phyloP scores from a whole-genome alignment of 1,140 invertebrate species.

The Tetraneura akinire region DNA sequence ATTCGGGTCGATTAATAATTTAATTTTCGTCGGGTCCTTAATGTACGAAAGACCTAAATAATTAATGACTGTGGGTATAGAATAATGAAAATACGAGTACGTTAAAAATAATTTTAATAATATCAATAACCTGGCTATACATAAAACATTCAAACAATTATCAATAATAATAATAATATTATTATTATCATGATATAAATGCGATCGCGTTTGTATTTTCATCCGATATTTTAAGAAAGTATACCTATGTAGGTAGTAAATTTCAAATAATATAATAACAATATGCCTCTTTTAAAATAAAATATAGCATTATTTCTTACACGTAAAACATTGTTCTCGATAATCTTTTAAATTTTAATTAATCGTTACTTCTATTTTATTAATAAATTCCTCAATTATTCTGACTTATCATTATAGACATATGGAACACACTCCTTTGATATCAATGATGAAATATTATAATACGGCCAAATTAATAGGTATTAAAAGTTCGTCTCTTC shows the following conservation, averaged over 20 bases:
- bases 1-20: conserved; percentile 11
- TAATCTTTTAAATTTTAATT: too few relatives aligned
- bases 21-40: not conserved
- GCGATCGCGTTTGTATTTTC: not conserved
- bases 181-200: conserved; percentile 8
- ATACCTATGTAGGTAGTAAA: not conserved
- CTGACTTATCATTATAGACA: too few relatives aligned
- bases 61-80: not conserved
- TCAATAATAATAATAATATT: too few relatives aligned
- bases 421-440: too few relatives aligned
- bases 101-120: too few relatives aligned
- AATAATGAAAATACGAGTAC: not conserved
- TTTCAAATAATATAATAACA: not conserved
- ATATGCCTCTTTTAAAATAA: not conserved
- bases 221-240: not conserved
- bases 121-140: too few relatives aligned
- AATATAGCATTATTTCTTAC: not conserved
- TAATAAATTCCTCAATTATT: too few relatives aligned
- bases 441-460: too few relatives aligned
- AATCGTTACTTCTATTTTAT: too few relatives aligned
- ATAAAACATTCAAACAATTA: conserved; percentile 13
- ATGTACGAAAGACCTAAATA: too few relatives aligned
- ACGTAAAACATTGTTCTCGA: not conserved
- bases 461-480: too few relatives aligned
- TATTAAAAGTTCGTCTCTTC: too few relatives aligned